Evolutionary conservation across 1,140 invertebrate genomes (phyloP).

Genomic region (Artemia franciscana): DNA sequence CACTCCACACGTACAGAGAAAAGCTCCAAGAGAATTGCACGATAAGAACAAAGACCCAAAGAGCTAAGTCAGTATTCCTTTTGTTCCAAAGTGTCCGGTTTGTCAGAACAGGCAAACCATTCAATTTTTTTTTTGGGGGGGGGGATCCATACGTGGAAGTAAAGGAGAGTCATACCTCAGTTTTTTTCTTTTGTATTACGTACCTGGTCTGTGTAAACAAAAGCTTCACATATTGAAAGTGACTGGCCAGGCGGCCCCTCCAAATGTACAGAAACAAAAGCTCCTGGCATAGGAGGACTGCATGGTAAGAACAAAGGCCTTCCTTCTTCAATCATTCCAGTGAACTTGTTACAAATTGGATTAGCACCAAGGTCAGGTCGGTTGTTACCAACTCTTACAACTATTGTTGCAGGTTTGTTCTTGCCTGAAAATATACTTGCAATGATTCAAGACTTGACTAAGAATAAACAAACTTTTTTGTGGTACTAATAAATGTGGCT

Average conservation of each 20-base stretch:
- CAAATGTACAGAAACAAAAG: constrained; percentile 74
- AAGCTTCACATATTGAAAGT: constrained; percentile 79
- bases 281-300: constrained; percentile 81
- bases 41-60: no score
- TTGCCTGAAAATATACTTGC: constrained; percentile 13
- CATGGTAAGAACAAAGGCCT: constrained; percentile 75
- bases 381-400: constrained; percentile 78
- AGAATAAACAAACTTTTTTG: background rate
- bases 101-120: no score
- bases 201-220: constrained; percentile 79
- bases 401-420: constrained; percentile 47
- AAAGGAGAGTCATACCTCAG: no score
- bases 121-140: no score
- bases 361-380: constrained; percentile 77
- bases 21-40: no score
- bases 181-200: constrained; percentile 4
- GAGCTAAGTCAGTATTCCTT: no score
- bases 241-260: constrained; percentile 40
- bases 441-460: constrained; percentile 2
- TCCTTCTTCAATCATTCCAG: constrained; percentile 59
- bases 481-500: no score
- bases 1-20: no score
- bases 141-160: no score
- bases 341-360: constrained; percentile 75
- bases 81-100: no score